Evolutionary conservation across 1,140 invertebrate genomes (phyloP).

Genomic region (Tachypleus tridentatus): DNA sequence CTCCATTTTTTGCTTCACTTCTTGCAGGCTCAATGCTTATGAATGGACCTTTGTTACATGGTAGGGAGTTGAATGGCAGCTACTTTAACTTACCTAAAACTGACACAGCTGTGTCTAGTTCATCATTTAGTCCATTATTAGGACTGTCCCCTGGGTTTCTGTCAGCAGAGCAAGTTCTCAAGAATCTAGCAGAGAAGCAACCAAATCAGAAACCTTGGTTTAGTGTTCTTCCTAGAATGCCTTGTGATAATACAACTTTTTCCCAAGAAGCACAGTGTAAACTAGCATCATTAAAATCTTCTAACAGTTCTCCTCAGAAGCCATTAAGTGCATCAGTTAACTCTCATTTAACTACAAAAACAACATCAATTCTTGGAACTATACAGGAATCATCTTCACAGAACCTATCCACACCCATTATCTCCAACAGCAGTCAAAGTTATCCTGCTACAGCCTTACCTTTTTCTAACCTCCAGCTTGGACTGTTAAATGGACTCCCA

Average conservation of each 20-base stretch:
- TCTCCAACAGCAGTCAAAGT: no score
- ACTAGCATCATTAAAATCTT: background rate
- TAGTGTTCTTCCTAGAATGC: slow-evolving; percentile 46
- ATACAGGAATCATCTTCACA: no score
- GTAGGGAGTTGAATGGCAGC: slow-evolving; percentile 16
- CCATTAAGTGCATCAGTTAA: no score
- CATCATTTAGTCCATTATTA: slow-evolving; percentile 16
- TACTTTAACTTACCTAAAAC: slow-evolving; percentile 1
- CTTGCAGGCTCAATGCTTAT: slow-evolving; percentile 22
- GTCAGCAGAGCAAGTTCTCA: slow-evolving; percentile 11
- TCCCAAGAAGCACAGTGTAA: background rate
- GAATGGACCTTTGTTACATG: slow-evolving; percentile 17
- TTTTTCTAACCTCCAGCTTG: slow-evolving; percentile 16
- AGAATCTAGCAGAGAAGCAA: slow-evolving; percentile 16
- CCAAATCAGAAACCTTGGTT: slow-evolving; percentile 43
- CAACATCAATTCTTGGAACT: no score
- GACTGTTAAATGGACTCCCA: slow-evolving; percentile 18
- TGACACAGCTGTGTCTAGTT: slow-evolving; percentile 1
- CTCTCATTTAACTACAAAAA: no score
- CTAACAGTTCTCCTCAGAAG: background rate
- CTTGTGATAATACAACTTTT: slow-evolving; percentile 41
- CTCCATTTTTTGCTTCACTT: slow-evolving; percentile 23
- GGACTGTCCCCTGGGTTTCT: slow-evolving; percentile 14
- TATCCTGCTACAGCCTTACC: slow-evolving; percentile 2
- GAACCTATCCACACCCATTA: no score